Base-by-base conservation (phyloP, 2,797 vertebrate species). In the Caiman crocodilus region DNA sequence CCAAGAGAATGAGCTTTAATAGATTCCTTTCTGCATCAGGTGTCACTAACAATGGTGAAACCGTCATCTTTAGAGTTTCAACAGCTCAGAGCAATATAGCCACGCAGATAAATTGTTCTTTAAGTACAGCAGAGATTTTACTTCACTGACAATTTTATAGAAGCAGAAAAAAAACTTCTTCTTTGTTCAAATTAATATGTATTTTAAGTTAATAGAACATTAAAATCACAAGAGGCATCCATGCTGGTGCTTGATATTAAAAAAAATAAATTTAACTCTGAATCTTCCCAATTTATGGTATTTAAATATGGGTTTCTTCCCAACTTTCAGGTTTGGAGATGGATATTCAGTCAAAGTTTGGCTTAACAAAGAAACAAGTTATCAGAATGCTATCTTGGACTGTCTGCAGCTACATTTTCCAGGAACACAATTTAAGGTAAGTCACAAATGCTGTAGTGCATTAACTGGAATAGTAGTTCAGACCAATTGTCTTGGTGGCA, bases 271-370 rank as follows among this genome's bases (percentile, higher is more conserved):
- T 60, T 82, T 28, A 91, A 80, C 7, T 50, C 42, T 1, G 63
- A 71, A 35, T 10, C 6, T 64, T 76, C 28, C 21, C 85, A 17
- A 55, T 63, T 93, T 55, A 42, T 63, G 23, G 1, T 3, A 1
- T 30, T 60, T 25, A 78, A 4, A 82, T 65, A 57, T 30, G 59
- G 14, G 1, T 91, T 91, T 93, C 23, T 91, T 17, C 74, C 11
- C 82, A 35, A 15, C 80, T 73, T 10, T 71, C 82, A 98, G 97
- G 85, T 98, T 98, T 94, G 98, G 98, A 74, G 93, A 94, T 64
- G 96, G 97, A n/a, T 97, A 97, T 82, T 95, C 88, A 12, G 88
- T 98, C 85, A 97, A 97, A 32, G 28, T 98, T 92, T 98, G 97
- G 95, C 95, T 97, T 71, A 58, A 2, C 67, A 92, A 95, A 91